Evolutionary conservation across 1,140 invertebrate species (phyloP).

Genomic region (Lucilia sericata): DNA sequence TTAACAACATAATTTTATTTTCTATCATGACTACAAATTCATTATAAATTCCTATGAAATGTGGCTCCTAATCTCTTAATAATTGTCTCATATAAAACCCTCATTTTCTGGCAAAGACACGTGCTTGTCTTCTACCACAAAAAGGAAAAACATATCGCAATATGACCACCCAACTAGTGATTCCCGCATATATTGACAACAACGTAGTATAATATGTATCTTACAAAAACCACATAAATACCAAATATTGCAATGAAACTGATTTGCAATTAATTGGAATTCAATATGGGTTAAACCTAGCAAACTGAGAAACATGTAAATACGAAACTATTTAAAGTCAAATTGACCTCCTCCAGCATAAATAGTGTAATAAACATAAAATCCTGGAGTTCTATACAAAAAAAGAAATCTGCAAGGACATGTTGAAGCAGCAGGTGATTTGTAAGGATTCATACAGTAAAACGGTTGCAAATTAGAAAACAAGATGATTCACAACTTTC

Average conservation of each 20-base stretch:
- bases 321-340: constrained; percentile 30
- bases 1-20: too few relatives aligned
- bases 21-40: too few relatives aligned
- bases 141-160: too few relatives aligned
- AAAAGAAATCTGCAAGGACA: neutral
- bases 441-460: neutral
- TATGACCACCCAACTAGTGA: constrained; percentile 21
- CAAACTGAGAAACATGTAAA: neutral
- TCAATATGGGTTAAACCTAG: neutral
- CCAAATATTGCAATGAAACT: constrained; percentile 21
- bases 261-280: constrained; percentile 39
- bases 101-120: constrained; percentile 11
- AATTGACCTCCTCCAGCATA: neutral
- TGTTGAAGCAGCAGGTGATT: constrained; percentile 26
- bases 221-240: constrained; percentile 4
- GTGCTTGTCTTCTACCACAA: neutral
- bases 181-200: constrained; percentile 22
- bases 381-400: constrained; percentile 22
- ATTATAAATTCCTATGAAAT: too few relatives aligned
- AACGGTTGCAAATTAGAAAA: constrained; percentile 41
- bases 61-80: too few relatives aligned
- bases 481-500: constrained; percentile 41
- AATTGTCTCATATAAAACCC: constrained; percentile 1
- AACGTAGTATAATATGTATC: neutral
- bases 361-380: neutral